A percentile compares a stretch with the other conserved stretches of the same genome.
Evolutionary conservation across 2,888 invertebrate genomes (phyloP).

Genomic region (Oscheius sp.): DNA sequence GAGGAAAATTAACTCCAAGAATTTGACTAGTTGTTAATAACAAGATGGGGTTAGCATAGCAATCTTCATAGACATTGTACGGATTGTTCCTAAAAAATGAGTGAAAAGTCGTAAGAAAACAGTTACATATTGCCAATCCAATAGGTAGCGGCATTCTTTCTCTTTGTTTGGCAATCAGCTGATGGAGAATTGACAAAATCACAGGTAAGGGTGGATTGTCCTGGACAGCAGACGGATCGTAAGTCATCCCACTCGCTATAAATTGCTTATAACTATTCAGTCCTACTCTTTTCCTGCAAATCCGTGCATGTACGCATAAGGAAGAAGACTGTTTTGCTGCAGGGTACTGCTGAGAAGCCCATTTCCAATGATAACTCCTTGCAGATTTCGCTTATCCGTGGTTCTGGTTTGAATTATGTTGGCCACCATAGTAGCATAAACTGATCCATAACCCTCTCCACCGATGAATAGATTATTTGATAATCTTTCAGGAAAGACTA

Average conservation of each 20-base stretch:
- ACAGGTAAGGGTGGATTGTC: conserved; percentile 35
- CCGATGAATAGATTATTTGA: conserved; percentile 41
- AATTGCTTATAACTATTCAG: not conserved
- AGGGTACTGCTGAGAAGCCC: conserved; percentile 44
- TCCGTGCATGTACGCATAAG: conserved; percentile 47
- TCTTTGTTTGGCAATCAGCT: conserved; percentile 31
- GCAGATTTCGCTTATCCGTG: conserved; percentile 22
- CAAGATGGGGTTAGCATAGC: conserved; percentile 36
- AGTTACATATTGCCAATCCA: conserved; percentile 26
- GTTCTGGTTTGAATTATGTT: conserved; percentile 31
- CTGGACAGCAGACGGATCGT: conserved; percentile 38
- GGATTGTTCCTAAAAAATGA: conserved; percentile 36
- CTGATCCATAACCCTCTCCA: conserved; percentile 48
- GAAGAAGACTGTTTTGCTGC: conserved; percentile 49
- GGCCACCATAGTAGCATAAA: conserved; percentile 35
- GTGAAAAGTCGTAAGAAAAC: not conserved
- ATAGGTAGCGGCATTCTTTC: conserved; percentile 34
- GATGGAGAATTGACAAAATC: conserved; percentile 35
- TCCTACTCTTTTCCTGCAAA: conserved; percentile 47
- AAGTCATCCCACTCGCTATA: conserved; percentile 54
- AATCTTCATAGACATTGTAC: conserved; percentile 47
- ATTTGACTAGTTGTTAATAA: conserved; percentile 20
- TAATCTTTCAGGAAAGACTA: conserved; percentile 71
- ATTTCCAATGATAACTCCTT: conserved; percentile 53
- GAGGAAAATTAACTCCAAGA: conserved; percentile 24